Evolutionary conservation across 2,888 invertebrate genomes (phyloP), one percentile per base, ranked within the genome.

Genomic region (Panorpa germanica): DNA sequence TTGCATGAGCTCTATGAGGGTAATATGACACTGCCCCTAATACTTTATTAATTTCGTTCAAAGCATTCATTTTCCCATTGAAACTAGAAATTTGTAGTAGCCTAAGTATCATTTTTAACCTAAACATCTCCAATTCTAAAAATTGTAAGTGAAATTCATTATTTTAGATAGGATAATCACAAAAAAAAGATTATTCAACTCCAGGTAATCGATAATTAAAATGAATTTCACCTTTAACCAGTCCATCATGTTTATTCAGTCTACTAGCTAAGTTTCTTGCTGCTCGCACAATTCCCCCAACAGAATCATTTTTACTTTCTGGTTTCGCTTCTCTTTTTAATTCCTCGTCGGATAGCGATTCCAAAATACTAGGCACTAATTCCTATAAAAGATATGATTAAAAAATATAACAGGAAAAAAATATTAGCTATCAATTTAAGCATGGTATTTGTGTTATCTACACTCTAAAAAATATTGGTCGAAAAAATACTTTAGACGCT

Each of bases 31-130:
- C 86, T 44, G 81, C 78, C 34, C 82, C 78, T 39, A 88, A 81
- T 28, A 95, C 82, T 63, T 95, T 93, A 57, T 95, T 95, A 34
- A 96, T 88, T 65, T 96, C 95, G 54, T 95, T 93, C 38, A 96
- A 61, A 13, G 95, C 95, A 47, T 93, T 93, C 95, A 96, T 96
- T 65, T 95, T 95, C 20, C 95, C 93, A 59, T 93, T 95, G 52
- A 95, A 96, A 31, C 93, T 93, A 14, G 93, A 91, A 52, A 93
- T 90, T 65, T 91, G 88, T 39, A 95, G 59, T 45, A 88, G 71
- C 49, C 86, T 55, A 42, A 95, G 63, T 46, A 95, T 91, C 85
- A 95, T 91, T 63, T 91, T 88, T 41, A 95, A 63, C 43, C 93
- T 70, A 64, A 93, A 88, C 58, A 90, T 85, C 65, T 93, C 93